phyloP scores from a whole-genome alignment of 2,113 vertebrate genomes.

The Ophiodon elongatus region DNA sequence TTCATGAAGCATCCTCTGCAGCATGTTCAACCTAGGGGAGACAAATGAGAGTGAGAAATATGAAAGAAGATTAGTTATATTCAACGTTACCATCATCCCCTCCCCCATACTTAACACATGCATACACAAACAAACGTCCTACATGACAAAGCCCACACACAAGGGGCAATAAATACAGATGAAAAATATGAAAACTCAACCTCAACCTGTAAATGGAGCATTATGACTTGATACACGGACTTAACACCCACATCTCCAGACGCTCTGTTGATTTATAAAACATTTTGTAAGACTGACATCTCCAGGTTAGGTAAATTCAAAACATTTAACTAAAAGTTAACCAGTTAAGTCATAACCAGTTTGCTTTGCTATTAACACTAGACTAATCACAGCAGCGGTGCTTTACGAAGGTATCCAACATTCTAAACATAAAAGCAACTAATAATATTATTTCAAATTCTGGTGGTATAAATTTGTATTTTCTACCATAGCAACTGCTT shows the following conservation, averaged over 20 bases:
- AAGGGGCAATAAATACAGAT: slow-evolving; percentile 5
- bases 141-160: slow-evolving; percentile 1
- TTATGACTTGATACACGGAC: slow-evolving; percentile 6
- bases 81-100: slow-evolving; percentile 1
- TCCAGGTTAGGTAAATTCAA: background rate
- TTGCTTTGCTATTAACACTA: background rate
- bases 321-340: background rate
- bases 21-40: slow-evolving; percentile 55
- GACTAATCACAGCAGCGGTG: background rate
- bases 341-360: background rate
- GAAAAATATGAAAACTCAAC: background rate
- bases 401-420: background rate
- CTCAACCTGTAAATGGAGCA: slow-evolving; percentile 32
- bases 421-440: background rate
- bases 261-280: background rate
- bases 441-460: background rate
- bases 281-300: slow-evolving; percentile 3
- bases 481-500: background rate
- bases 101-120: background rate
- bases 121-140: slow-evolving; percentile 32
- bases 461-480: background rate
- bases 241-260: slow-evolving; percentile 7
- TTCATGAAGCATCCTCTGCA: slow-evolving; percentile 34
- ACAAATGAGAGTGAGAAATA: slow-evolving; percentile 38
- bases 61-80: slow-evolving; percentile 9